Evolutionary conservation across 2,797 vertebrate species (phyloP).

Genomic region (Sebastes minor): DNA sequence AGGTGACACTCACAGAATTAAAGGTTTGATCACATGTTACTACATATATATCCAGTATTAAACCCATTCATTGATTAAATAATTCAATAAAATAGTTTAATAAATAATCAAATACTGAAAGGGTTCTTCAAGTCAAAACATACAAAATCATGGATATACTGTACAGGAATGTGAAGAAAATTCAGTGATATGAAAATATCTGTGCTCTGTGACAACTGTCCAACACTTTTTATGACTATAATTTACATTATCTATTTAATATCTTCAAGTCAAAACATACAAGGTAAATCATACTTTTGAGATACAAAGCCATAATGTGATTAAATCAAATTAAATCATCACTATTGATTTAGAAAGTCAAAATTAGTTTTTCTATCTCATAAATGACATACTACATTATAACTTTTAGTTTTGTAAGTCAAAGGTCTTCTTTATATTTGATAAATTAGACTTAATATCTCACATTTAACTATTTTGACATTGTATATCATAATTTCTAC

Average conservation of each 20-base stretch:
- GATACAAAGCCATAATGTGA: too few relatives aligned
- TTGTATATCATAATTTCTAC: not conserved
- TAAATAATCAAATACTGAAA: not conserved
- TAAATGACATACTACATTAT: not conserved
- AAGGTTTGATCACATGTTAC: not conserved
- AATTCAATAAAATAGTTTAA: too few relatives aligned
- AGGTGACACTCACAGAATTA: not conserved
- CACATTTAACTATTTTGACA: not conserved
- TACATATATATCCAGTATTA: not conserved
- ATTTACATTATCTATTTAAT: too few relatives aligned
- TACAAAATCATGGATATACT: not conserved
- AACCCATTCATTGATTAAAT: not conserved
- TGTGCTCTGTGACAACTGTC: too few relatives aligned
- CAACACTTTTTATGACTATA: too few relatives aligned
- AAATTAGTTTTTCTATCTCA: not conserved
- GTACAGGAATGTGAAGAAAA: too few relatives aligned
- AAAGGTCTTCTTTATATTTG: not conserved
- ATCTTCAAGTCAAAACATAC: too few relatives aligned
- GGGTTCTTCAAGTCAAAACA: not conserved
- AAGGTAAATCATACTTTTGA: too few relatives aligned
- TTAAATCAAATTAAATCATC: not conserved
- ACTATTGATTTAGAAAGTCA: not conserved
- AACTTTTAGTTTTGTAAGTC: not conserved
- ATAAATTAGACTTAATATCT: not conserved
- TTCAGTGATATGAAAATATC: too few relatives aligned